phyloP scores from a whole-genome alignment of 2,888 invertebrate species.

The Cordilura impudica region DNA sequence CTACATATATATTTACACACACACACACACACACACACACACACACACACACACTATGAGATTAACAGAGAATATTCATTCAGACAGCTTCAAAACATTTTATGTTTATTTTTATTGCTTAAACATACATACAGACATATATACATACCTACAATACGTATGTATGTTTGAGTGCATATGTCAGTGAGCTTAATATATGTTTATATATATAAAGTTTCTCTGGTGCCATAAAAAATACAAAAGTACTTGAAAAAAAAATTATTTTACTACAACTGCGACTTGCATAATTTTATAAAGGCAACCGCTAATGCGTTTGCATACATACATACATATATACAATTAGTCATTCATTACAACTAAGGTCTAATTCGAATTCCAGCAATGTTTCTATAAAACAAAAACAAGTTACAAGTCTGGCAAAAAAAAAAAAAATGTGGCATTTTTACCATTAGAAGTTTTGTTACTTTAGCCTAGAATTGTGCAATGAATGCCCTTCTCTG shows the following conservation, averaged over 20 bases:
- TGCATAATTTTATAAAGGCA: slow-evolving; percentile 9
- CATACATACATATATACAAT: neutral
- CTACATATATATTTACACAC: no score
- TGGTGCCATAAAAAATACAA: neutral
- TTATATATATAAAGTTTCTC: neutral
- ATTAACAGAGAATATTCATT: neutral
- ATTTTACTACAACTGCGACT: neutral
- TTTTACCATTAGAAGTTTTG: neutral
- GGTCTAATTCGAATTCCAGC: slow-evolving; percentile 52
- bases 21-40: no score
- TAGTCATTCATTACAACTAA: slow-evolving; percentile 17
- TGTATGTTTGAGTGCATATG: neutral
- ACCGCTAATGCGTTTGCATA: neutral
- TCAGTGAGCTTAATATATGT: neutral
- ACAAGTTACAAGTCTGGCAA: neutral
- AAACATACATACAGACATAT: slow-evolving; percentile 15
- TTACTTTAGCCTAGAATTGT: slow-evolving; percentile 6
- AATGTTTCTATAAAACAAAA: slow-evolving; percentile 28
- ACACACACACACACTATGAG: no score
- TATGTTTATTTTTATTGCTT: slow-evolving; percentile 49
- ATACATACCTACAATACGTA: neutral
- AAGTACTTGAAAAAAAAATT: neutral
- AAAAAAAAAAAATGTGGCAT: neutral
- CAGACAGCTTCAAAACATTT: slow-evolving; percentile 46
- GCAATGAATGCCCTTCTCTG: slow-evolving; percentile 9